phyloP scores from a whole-genome alignment of 2,888 invertebrate genomes.

The Lasioglossum oenotherae region DNA sequence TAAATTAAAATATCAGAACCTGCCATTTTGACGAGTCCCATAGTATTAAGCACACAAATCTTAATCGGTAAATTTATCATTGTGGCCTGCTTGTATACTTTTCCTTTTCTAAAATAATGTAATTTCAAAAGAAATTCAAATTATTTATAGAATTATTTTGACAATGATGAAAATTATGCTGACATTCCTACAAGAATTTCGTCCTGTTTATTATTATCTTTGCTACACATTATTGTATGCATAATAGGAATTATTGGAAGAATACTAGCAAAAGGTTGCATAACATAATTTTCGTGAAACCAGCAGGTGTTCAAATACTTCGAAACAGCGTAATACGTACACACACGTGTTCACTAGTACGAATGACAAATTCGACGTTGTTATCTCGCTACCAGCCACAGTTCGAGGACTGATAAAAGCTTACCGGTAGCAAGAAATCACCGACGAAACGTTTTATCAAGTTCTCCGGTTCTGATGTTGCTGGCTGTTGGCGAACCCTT shows the following conservation, averaged over 20 bases:
- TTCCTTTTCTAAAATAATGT: too few relatives aligned
- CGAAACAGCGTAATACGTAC: background rate
- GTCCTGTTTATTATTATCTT: too few relatives aligned
- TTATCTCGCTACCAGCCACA: conserved; percentile 55
- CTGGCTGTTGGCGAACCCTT: conserved; percentile 26
- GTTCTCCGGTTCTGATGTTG: conserved; percentile 41
- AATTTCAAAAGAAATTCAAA: too few relatives aligned
- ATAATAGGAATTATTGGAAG: background rate
- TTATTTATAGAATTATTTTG: too few relatives aligned
- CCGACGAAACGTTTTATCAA: conserved; percentile 57
- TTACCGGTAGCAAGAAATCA: conserved; percentile 47
- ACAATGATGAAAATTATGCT: too few relatives aligned
- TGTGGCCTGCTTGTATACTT: too few relatives aligned
- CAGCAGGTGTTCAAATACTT: background rate
- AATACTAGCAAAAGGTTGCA: background rate
- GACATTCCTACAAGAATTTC: too few relatives aligned
- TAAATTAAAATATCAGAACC: too few relatives aligned
- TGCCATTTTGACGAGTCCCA: too few relatives aligned
- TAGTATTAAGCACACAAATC: too few relatives aligned
- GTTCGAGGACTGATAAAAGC: conserved; percentile 63
- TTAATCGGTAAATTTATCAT: too few relatives aligned
- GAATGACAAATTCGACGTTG: conserved; percentile 56
- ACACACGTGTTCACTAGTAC: background rate
- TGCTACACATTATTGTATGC: too few relatives aligned
- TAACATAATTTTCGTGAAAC: background rate